phyloP scores from a whole-genome alignment of 2,113 vertebrate species.

The Nibea coibor region DNA sequence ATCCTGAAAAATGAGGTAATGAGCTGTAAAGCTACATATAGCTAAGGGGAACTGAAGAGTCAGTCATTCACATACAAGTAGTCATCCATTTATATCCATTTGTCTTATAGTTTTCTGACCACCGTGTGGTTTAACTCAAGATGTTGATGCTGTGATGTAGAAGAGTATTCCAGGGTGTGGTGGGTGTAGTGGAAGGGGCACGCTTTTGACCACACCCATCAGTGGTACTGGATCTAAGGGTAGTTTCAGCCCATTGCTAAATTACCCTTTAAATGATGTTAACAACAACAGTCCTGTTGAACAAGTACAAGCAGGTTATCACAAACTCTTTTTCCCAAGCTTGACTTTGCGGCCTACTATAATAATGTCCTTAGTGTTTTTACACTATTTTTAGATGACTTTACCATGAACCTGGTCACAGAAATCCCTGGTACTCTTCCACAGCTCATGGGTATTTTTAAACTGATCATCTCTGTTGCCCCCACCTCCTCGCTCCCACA shows the following conservation, averaged over 20 bases:
- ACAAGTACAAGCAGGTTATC: not conserved
- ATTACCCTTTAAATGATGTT: not conserved
- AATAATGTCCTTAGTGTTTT: constrained; percentile 65
- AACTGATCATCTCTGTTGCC: constrained; percentile 61
- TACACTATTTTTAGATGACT: constrained; percentile 75
- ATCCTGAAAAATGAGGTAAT: not conserved
- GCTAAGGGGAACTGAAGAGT: not conserved
- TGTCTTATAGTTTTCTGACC: no score
- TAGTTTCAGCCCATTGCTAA: not conserved
- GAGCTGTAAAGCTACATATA: no score
- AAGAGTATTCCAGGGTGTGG: no score
- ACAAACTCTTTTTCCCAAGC: not conserved
- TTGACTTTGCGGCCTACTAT: constrained; percentile 19
- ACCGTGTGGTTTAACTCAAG: no score
- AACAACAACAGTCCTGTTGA: no score
- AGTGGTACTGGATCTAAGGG: not conserved
- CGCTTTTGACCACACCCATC: not conserved
- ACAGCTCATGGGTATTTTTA: constrained; percentile 72
- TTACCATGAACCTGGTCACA: constrained; percentile 62
- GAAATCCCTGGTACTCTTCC: constrained; percentile 53
- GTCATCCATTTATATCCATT: not conserved
- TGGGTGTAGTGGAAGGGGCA: not conserved
- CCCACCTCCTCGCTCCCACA: constrained; percentile 60
- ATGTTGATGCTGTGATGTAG: no score
- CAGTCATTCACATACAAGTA: not conserved